These are phyloP conservation scores for Ciconia maguari DNA, from an alignment of 2,113 vertebrate genomes.

Conservation along the genomic window DNA sequence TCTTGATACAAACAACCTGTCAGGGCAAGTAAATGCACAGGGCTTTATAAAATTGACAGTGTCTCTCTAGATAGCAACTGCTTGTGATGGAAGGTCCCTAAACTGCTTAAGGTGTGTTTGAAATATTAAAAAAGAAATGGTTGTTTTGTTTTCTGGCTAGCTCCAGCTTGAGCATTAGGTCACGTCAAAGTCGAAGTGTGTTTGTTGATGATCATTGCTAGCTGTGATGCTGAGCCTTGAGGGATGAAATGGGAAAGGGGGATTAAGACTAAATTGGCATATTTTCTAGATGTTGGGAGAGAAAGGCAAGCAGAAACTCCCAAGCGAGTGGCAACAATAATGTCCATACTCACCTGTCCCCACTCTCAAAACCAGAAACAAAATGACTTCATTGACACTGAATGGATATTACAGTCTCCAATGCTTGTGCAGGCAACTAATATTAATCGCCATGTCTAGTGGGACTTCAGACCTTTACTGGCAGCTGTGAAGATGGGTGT, in stretches of 20 bases:
- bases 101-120: neutral
- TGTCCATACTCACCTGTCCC: neutral
- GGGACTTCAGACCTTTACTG: neutral
- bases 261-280: neutral
- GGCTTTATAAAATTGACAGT: neutral
- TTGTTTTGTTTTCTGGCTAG: neutral
- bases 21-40: neutral
- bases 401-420: neutral
- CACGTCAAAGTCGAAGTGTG: neutral
- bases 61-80: neutral
- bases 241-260: neutral
- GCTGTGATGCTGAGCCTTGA: neutral
- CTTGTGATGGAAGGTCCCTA: neutral
- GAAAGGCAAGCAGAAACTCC: neutral
- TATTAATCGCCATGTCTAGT: neutral
- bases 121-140: neutral
- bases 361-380: neutral
- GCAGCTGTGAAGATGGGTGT: neutral
- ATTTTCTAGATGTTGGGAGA: neutral
- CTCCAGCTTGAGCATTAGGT: neutral
- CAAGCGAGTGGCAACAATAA: neutral
- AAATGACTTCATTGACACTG: neutral
- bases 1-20: neutral
- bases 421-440: neutral
- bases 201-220: neutral